phyloP scores from a whole-genome alignment of 2,888 invertebrate genomes.

The Orthonevra nobilis region DNA sequence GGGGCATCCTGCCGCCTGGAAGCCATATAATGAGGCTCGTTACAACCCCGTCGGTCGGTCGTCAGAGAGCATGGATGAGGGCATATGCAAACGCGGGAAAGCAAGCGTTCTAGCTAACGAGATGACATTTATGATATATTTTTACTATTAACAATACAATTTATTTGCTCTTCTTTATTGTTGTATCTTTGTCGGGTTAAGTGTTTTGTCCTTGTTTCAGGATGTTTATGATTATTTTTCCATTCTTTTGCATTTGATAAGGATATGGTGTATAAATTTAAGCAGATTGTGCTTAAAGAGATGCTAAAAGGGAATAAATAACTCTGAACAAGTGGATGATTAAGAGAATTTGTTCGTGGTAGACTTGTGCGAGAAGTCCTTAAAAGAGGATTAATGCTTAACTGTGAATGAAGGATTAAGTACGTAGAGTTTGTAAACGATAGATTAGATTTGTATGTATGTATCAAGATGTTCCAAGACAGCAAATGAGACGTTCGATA shows the following conservation, averaged over 20 bases:
- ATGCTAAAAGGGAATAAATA: neutral
- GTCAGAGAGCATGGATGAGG: slow-evolving; percentile 19
- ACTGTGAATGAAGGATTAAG: too few relatives aligned
- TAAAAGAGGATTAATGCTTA: neutral
- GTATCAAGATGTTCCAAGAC: too few relatives aligned
- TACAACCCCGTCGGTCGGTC: neutral
- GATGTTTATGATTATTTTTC: slow-evolving; percentile 1
- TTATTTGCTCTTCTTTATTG: slow-evolving; percentile 51
- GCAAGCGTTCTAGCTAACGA: slow-evolving; percentile 54
- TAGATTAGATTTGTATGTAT: too few relatives aligned
- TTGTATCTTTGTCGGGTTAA: slow-evolving; percentile 25
- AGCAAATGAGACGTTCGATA: too few relatives aligned
- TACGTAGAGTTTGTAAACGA: too few relatives aligned
- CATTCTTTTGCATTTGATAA: slow-evolving; percentile 7
- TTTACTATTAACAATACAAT: slow-evolving; percentile 42
- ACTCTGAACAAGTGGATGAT: slow-evolving; percentile 5
- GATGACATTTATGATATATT: slow-evolving; percentile 53
- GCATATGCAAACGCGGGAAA: slow-evolving; percentile 44
- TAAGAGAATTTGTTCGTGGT: neutral
- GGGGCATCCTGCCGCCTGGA: neutral
- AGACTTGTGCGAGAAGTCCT: neutral
- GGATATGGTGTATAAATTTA: neutral
- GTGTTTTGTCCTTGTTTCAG: slow-evolving; percentile 44
- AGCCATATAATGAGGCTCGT: neutral
- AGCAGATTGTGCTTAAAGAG: neutral